These are phyloP conservation scores for Limnephilus auricula DNA, from an alignment of 2,888 invertebrate species.

Conservation along the genomic window DNA sequence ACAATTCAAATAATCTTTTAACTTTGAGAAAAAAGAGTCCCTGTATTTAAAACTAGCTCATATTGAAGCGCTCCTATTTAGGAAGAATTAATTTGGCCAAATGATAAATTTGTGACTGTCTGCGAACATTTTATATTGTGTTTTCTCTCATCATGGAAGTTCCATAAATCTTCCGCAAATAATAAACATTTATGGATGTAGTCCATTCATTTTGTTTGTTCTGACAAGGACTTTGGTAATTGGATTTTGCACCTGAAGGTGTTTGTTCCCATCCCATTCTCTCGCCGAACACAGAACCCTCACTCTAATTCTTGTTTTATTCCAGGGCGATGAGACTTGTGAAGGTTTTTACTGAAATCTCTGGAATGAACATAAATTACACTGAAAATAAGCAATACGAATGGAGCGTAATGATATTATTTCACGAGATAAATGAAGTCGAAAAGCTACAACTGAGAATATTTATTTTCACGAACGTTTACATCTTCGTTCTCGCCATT, in stretches of 20 bases:
- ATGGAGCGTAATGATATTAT: background rate
- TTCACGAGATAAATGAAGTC: background rate
- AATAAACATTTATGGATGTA: slow-evolving; percentile 38
- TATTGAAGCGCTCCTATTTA: background rate
- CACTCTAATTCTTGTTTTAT: background rate
- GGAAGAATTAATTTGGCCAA: background rate
- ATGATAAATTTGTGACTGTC: background rate
- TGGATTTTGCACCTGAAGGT: slow-evolving; percentile 32
- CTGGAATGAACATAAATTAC: background rate
- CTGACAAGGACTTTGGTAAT: background rate
- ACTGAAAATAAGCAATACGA: background rate
- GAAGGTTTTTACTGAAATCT: background rate
- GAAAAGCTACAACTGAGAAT: background rate
- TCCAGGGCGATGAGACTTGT: background rate
- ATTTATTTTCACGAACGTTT: background rate
- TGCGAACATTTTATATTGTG: background rate
- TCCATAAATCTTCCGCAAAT: background rate
- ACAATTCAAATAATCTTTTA: background rate
- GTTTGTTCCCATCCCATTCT: background rate
- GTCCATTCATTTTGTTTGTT: slow-evolving; percentile 31
- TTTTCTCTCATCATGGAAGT: background rate
- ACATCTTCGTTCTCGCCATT: background rate
- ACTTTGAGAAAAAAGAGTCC: background rate
- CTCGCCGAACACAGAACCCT: background rate
- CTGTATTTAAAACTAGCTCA: background rate